Evolutionary conservation across 1,140 invertebrate species (phyloP).

Genomic region (Zaprionus gabonicus): DNA sequence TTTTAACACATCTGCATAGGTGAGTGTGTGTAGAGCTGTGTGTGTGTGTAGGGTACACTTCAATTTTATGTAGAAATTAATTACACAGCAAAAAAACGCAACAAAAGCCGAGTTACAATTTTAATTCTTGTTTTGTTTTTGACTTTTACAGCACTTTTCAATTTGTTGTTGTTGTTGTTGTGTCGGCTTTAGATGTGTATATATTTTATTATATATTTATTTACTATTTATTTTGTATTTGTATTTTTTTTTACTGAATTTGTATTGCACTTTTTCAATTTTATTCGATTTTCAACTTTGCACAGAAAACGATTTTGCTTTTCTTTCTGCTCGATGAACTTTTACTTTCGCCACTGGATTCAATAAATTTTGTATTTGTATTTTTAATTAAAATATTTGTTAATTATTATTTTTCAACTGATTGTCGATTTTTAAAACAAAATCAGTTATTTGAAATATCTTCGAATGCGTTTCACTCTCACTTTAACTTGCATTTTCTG

Average conservation of each 20-base stretch:
- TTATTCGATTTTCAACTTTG: slow-evolving; percentile 66
- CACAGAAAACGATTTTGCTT: slow-evolving; percentile 38
- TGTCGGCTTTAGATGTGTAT: slow-evolving; percentile 43
- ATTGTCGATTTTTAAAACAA: slow-evolving; percentile 79
- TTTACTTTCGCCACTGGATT: slow-evolving; percentile 34
- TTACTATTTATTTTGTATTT: slow-evolving; percentile 35
- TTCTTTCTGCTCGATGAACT: slow-evolving; percentile 22
- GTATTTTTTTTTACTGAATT: background rate
- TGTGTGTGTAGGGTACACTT: slow-evolving; percentile 22
- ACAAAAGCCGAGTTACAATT: slow-evolving; percentile 54
- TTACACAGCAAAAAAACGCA: slow-evolving; percentile 69
- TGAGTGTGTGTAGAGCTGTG: slow-evolving; percentile 1
- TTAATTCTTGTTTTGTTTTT: slow-evolving; percentile 38
- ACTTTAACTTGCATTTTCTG: slow-evolving; percentile 44
- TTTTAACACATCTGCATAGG: slow-evolving; percentile 26
- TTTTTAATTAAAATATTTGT: background rate
- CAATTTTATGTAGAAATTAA: slow-evolving; percentile 37
- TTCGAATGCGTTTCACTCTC: slow-evolving; percentile 33
- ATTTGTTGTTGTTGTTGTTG: slow-evolving; percentile 19
- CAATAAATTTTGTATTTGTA: slow-evolving; percentile 9
- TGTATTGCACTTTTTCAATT: slow-evolving; percentile 63
- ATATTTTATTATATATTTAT: slow-evolving; percentile 30
- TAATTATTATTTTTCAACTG: slow-evolving; percentile 33
- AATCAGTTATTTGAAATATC: slow-evolving; percentile 59
- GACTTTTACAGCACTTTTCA: slow-evolving; percentile 36